Evolutionary conservation across 2,888 invertebrate species (phyloP).

Genomic region (Heliconius ismenius): DNA sequence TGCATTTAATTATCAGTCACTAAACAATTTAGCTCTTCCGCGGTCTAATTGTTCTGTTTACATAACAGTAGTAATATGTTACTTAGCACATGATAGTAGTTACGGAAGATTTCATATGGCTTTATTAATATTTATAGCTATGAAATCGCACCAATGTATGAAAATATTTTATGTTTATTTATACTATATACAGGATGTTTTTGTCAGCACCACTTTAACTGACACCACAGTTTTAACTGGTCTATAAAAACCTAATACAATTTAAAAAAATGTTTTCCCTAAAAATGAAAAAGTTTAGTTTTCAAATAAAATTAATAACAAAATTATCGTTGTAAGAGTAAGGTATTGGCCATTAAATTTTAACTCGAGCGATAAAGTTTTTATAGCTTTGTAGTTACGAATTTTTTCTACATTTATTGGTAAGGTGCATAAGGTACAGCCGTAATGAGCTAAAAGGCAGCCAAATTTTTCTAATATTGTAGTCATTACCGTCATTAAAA

Average conservation of each 20-base stretch:
- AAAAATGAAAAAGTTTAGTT: too few species aligned
- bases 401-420: background rate
- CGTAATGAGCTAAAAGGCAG: too few species aligned
- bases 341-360: too few species aligned
- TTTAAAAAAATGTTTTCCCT: too few species aligned
- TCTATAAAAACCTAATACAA: too few species aligned
- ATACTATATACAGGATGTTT: background rate
- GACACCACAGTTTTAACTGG: too few species aligned
- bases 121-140: constrained; percentile 20
- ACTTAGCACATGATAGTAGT: constrained; percentile 12
- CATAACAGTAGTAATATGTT: constrained; percentile 15
- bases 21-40: constrained; percentile 26
- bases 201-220: too few species aligned
- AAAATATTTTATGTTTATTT: background rate
- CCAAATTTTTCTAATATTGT: background rate
- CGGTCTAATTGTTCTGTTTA: constrained; percentile 40
- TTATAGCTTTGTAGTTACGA: background rate
- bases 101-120: constrained; percentile 21
- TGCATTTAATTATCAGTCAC: constrained; percentile 26
- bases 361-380: too few species aligned
- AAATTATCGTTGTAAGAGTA: too few species aligned
- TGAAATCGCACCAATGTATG: constrained; percentile 3
- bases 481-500: background rate
- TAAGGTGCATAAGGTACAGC: too few species aligned
- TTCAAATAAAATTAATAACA: too few species aligned